Conservation (phyloP, 2,113 vertebrate genomes). For the Boulengerochromis microlepis region DNA sequence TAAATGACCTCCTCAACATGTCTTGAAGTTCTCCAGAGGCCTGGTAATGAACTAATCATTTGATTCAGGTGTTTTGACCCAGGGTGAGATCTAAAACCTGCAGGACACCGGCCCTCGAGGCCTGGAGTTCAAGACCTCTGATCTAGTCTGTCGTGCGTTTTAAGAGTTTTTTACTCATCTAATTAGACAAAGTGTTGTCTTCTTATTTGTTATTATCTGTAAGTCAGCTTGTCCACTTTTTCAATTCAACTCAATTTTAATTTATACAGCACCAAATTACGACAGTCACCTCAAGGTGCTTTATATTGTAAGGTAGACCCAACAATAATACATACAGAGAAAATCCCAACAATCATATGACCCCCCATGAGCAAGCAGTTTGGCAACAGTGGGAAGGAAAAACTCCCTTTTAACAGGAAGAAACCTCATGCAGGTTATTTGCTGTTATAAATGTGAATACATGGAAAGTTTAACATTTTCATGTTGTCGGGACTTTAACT, state of each 20-base stretch:
- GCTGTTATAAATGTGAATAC: background rate
- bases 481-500: background rate
- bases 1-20: background rate
- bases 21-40: background rate
- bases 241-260: background rate
- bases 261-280: background rate
- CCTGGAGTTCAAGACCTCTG: background rate
- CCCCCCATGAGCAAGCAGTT: rapidly evolving
- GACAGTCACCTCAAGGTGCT: background rate
- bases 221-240: background rate
- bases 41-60: rapidly evolving
- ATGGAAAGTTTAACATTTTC: background rate
- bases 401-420: background rate
- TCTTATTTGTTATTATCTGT: background rate
- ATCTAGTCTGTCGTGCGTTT: background rate
- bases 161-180: background rate
- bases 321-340: background rate
- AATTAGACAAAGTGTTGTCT: background rate
- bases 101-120: rapidly evolving
- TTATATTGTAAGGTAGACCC: background rate
- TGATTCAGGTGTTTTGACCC: background rate
- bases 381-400: background rate
- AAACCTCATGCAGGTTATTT: background rate
- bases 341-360: background rate
- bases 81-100: background rate